Conservation (phyloP, 2,888 invertebrate species). For the Alloplasta piceator region DNA sequence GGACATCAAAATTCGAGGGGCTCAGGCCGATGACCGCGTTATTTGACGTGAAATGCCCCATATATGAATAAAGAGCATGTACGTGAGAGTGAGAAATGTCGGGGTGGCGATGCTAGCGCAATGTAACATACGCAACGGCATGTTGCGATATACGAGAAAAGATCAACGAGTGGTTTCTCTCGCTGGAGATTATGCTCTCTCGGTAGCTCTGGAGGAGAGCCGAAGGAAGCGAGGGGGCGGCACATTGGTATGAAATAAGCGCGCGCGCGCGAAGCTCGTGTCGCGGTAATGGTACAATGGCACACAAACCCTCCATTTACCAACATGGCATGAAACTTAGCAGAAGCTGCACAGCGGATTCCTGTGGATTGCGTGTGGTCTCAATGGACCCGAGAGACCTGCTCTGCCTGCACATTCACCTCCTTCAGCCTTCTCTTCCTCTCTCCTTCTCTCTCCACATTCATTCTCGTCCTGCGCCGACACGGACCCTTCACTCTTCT, state of each 20-base stretch:
- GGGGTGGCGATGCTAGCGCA: constrained; percentile 46
- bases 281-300: constrained; percentile 69
- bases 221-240: constrained; percentile 62
- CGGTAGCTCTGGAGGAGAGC: constrained; percentile 27
- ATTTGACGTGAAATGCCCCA: too few relatives aligned
- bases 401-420: constrained; percentile 45
- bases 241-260: constrained; percentile 64
- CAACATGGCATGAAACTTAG: constrained; percentile 37
- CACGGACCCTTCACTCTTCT: constrained; percentile 1
- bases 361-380: constrained; percentile 68
- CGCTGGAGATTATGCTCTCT: not conserved
- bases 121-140: constrained; percentile 34
- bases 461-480: constrained; percentile 4
- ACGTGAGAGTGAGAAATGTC: constrained; percentile 47
- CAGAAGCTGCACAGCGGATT: constrained; percentile 54
- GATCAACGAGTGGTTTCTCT: constrained; percentile 12
- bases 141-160: constrained; percentile 35
- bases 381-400: constrained; percentile 58
- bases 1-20: too few relatives aligned
- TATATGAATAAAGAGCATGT: too few relatives aligned
- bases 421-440: constrained; percentile 50
- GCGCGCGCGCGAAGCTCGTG: constrained; percentile 65
- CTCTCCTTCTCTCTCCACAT: constrained; percentile 20
- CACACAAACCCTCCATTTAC: constrained; percentile 56
- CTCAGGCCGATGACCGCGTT: too few relatives aligned